Conservation (phyloP, 2,888 invertebrate genomes). For the Volucella inanis region DNA sequence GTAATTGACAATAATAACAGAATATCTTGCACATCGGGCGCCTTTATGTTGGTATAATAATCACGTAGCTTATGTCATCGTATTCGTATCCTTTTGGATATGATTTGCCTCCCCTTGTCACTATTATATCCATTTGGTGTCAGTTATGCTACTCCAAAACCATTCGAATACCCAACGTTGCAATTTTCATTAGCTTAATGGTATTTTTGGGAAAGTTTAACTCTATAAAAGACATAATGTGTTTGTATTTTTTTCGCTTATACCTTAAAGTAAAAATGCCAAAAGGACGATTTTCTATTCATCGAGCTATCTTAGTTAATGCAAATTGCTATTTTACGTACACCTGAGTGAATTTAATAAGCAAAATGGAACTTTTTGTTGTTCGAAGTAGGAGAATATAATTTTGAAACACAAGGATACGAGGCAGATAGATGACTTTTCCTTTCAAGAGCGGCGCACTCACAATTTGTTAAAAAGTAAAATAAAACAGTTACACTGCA, state of each 20-base stretch:
- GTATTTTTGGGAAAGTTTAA: constrained; percentile 19
- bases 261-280: not conserved
- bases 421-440: too few relatives aligned
- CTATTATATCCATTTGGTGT: constrained; percentile 14
- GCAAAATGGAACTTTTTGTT: constrained; percentile 42
- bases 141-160: not conserved
- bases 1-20: constrained; percentile 19
- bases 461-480: too few relatives aligned
- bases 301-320: constrained; percentile 40
- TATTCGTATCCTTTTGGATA: not conserved
- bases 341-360: constrained; percentile 60
- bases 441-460: too few relatives aligned
- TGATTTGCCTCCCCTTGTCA: not conserved
- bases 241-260: not conserved
- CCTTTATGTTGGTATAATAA: constrained; percentile 50
- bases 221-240: not conserved
- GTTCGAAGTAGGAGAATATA: too few relatives aligned
- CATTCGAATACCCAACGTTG: not conserved
- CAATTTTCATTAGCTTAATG: constrained; percentile 58
- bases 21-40: constrained; percentile 24
- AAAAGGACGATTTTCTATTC: constrained; percentile 33
- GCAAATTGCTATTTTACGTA: constrained; percentile 30
- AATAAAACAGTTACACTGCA: too few relatives aligned
- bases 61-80: constrained; percentile 50
- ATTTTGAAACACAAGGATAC: too few relatives aligned